phyloP scores from a whole-genome alignment of 2,797 vertebrate species.

The Cercopithecus neglectus region DNA sequence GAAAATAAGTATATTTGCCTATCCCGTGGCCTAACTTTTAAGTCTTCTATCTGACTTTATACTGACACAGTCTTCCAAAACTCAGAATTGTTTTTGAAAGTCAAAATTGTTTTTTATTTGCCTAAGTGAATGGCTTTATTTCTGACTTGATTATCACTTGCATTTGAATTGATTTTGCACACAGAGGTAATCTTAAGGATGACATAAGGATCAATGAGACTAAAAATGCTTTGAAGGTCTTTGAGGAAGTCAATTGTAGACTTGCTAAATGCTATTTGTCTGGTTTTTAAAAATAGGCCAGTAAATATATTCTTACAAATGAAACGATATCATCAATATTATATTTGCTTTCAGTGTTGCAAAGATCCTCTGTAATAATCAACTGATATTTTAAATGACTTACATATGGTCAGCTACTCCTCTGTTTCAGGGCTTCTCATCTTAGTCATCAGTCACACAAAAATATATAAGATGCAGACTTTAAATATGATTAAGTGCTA shows the following conservation, averaged over 20 bases:
- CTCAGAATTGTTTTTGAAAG: background rate
- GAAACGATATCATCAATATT: background rate
- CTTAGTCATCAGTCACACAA: background rate
- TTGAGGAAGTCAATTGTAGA: background rate
- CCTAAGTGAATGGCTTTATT: background rate
- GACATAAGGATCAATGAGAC: background rate
- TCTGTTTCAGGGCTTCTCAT: no score
- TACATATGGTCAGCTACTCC: background rate
- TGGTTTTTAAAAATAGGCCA: background rate
- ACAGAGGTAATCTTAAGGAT: background rate
- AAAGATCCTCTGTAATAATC: background rate
- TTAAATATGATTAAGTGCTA: background rate
- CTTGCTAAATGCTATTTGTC: background rate
- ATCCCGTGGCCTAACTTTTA: background rate
- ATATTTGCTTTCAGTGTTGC: background rate
- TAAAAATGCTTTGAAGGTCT: conserved; percentile 10
- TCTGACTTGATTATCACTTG: conserved; percentile 40
- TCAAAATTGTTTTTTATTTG: background rate
- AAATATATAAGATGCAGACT: background rate
- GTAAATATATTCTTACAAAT: background rate
- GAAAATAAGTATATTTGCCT: background rate
- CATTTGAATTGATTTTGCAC: conserved; percentile 22
- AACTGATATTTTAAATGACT: background rate
- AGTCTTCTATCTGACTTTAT: background rate
- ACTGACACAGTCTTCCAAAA: background rate